Evolutionary conservation across 2,888 invertebrate species (phyloP), one percentile per base, ranked within the genome.

Genomic region (Cordilura impudica): DNA sequence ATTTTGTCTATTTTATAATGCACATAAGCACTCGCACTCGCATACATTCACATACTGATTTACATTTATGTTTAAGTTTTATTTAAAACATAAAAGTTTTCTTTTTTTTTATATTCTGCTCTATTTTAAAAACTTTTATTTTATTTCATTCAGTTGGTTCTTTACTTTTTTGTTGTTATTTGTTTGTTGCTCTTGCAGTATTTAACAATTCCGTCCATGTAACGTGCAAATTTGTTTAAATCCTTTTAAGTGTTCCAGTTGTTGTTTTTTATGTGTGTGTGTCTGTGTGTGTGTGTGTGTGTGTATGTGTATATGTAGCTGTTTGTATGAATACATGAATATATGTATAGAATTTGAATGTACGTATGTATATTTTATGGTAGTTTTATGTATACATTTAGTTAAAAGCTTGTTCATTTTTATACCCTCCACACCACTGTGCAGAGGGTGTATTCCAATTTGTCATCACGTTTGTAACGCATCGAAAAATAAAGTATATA

Each of bases 151-250:
- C 75, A 70, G 69, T 75, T 63, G 63, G 49, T 18, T 69, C 56
- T 75, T 54, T 73, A 6, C n/a, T 23, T 21, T 7, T 51, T 12
- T 51, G 2, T 23, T 21, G 14, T 54, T 54, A 26, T 3, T 26
- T 26, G 3, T 26, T 63, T 76, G 53, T 54, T 29, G 53, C 19
- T 47, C 2, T 18, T 47, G 53, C 31, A 60, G 74, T 76, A 76
- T 76, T 76, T 76, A 76, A 69, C 69, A 70, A 76, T 76, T 70
- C 75, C 26, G 75, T 69, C 63, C 75, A 70, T 76, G 75, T 76
- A 70, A 76, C 75, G 75, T 76, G 75, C 75, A 76, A 76, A 76
- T 76, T 76, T 76, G 75, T 70, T 76, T 63, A 76, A 76, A 76
- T 76, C 75, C 75, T 76, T 76, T 76, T 76, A 76, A 76, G 75